Base-by-base conservation (phyloP, 2,888 invertebrate genomes). In the Xanthostigma xanthostigma region DNA sequence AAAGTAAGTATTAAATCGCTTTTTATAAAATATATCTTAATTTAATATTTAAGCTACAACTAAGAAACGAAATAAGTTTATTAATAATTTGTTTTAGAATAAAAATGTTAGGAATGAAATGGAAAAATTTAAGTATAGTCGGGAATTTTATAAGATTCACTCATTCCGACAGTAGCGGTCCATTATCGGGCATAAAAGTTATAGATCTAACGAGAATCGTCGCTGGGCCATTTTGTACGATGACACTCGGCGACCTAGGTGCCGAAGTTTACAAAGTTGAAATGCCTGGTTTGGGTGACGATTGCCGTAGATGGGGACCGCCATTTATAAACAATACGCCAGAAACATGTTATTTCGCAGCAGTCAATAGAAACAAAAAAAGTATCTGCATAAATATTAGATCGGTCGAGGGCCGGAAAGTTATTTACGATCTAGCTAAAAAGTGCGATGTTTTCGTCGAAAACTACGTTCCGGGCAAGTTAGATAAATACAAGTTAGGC, bases 241-340 rank as follows among this genome's bases (percentile, higher is more conserved):
- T 94, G 94, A 77, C 91, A 48, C 70, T 97, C 17, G 87, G 88
- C 2, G 95, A 96, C 69, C 70, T 94, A 51, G 95, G 95, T 0
- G 95, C 95, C 0, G 90, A 93, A 61, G 76, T 96, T 1, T 81
- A 92, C 44, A 95, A 96, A 75, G 78, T 97, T 38, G 96, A 97
- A 64, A 79, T 80, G 55, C 85, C 92, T 1, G 80, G 74, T 1
- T 68, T 69, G 2, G 90, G 89, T 1, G 96, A 96, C 64, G 95
- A 96, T 59, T 79, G 90, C 0, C 73, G 96, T 45, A 79, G 80
- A 52, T 97, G 95, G 94, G 93, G 92, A 0, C 96, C 96, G 0
- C 96, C 96, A 0, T 93, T 87, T 61, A 62, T 81, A 2, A 61
- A 79, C 8, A 71, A 72, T 41, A 73, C 74, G 2, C 60, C 64